Base-by-base conservation (phyloP, 2,113 vertebrate species). In the Gambusia affinis region DNA sequence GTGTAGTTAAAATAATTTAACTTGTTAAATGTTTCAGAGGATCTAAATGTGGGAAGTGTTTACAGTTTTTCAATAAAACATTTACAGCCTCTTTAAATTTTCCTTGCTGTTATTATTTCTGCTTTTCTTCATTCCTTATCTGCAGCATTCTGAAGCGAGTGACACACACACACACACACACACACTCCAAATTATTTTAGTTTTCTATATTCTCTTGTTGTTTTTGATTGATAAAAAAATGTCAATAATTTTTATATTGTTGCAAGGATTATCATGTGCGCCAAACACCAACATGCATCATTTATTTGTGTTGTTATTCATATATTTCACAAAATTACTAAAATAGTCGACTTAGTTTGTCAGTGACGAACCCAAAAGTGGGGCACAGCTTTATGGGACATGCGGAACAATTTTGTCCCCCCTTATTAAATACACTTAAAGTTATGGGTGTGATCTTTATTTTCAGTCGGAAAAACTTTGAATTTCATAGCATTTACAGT, bases 1-100 rank as follows among this genome's bases (percentile, higher is more conserved):
- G 22, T 19, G 47, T 19, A 24, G 47, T 54, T 54, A 79, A 87
- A 87, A 76, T 81, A 69, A 85, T 91, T 88, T 71, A 74, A 83
- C 86, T 54, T 84, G 72, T 66, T 65, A 64, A 66, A 75, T 60
- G 76, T 87, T 83, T 81, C 84, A 74, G 76, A 76, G 83, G 75
- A 73, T 86, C 15, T 70, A 85, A 85, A 78, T 79, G 77, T 76
- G 72, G 70, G 82, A 70, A 15, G 62, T 85, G 83, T 75, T 75
- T 86, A 73, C 73, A 11, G 80, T 28, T 77, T 19, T 57, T 22
- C 51, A 57, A 10, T 70, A 79, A 85, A 78, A 67, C 35, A 73
- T 81, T 79, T 84, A 68, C 74, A 79, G 69, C 37, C 60, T 78
- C 54, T 62, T 70, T 12, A 75, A 57, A 24, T 19, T 35, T 68